phyloP scores from a whole-genome alignment of 2,797 vertebrate genomes.

The Chromobotia macracanthus region DNA sequence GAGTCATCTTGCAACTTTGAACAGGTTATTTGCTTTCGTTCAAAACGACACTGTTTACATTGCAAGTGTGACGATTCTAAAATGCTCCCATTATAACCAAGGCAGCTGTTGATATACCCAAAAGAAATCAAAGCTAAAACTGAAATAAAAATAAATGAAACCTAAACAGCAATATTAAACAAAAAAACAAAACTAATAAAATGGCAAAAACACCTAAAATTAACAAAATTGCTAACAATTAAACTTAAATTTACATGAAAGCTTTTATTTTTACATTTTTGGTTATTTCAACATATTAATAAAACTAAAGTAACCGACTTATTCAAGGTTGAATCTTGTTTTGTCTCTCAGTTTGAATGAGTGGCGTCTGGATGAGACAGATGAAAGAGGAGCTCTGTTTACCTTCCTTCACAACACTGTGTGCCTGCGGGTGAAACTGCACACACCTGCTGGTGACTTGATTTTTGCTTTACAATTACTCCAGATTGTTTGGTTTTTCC shows the following conservation, averaged over 20 bases:
- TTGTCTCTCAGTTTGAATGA: constrained; percentile 72
- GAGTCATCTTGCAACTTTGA: constrained; percentile 54
- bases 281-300: no score
- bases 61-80: neutral
- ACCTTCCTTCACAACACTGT: constrained; percentile 75
- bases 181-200: no score
- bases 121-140: no score
- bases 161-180: neutral
- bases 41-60: neutral
- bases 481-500: neutral
- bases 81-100: neutral
- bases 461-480: constrained; percentile 7
- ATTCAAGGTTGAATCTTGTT: neutral
- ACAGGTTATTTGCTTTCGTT: constrained; percentile 61
- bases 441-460: constrained; percentile 64
- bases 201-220: no score
- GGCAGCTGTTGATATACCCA: neutral
- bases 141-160: no score
- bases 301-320: neutral
- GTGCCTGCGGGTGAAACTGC: constrained; percentile 66
- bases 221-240: no score
- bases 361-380: constrained; percentile 68
- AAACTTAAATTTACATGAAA: no score
- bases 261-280: no score
- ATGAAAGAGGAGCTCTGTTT: constrained; percentile 60